Percentiles rank a stretch among this genome's conserved stretches.
phyloP scores from a whole-genome alignment of 2,797 vertebrate species.

The Synanceia verrucosa region DNA sequence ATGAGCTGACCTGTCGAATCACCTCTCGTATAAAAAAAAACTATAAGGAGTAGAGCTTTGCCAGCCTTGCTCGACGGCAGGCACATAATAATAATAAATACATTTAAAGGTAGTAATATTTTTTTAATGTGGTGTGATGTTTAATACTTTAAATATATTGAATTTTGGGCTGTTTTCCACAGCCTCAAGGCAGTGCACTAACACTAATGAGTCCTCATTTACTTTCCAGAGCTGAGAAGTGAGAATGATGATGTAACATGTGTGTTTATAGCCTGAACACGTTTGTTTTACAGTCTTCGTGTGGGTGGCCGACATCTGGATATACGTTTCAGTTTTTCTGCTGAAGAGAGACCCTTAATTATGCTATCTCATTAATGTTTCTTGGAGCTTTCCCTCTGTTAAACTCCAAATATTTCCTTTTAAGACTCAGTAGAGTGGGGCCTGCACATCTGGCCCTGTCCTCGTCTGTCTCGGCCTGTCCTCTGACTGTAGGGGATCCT shows the following conservation, averaged over 20 bases:
- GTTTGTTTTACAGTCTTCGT: constrained; percentile 40
- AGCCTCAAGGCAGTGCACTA: constrained; percentile 23
- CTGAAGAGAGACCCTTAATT: constrained; percentile 37
- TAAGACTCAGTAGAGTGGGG: constrained; percentile 3
- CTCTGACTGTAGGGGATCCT: constrained; percentile 55
- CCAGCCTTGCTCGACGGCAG: too few relatives aligned
- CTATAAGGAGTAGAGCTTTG: too few relatives aligned
- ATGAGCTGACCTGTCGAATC: too few relatives aligned
- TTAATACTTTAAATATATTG: too few relatives aligned
- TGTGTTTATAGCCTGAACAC: constrained; percentile 29
- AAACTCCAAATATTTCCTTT: constrained; percentile 32
- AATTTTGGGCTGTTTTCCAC: too few relatives aligned
- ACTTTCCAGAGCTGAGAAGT: not conserved
- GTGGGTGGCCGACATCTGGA: constrained; percentile 57
- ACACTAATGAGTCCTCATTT: constrained; percentile 25
- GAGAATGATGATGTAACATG: constrained; percentile 49
- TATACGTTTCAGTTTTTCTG: constrained; percentile 29
- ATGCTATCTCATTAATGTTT: constrained; percentile 33
- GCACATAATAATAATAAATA: too few relatives aligned
- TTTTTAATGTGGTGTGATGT: too few relatives aligned
- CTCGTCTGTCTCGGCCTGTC: constrained; percentile 35
- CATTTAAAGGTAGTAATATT: too few relatives aligned
- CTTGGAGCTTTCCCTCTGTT: constrained; percentile 22
- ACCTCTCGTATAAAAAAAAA: too few relatives aligned
- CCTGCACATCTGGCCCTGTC: constrained; percentile 66